Conservation (phyloP, 2,797 vertebrate species). For the Aulostomus chinensis region DNA sequence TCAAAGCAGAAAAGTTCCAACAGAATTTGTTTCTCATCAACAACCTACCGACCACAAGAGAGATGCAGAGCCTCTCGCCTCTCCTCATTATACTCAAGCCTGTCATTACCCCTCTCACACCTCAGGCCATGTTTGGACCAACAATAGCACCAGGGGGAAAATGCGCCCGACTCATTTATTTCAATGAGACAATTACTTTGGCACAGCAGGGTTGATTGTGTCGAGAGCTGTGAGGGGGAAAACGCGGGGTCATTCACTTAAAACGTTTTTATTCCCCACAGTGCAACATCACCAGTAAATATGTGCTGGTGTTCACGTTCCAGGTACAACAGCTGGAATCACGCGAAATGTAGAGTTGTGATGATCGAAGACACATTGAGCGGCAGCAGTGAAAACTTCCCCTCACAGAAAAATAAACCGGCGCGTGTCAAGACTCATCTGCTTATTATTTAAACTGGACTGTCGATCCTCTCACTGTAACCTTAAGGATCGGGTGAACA, state of each 20-base stretch:
- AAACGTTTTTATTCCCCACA: constrained; percentile 11
- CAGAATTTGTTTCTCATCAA: constrained; percentile 29
- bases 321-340: not conserved
- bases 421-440: not conserved
- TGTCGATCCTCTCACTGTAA: no score
- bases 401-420: not conserved
- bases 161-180: constrained; percentile 48
- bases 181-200: constrained; percentile 32
- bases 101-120: constrained; percentile 33
- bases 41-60: constrained; percentile 35
- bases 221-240: constrained; percentile 1
- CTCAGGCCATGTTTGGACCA: constrained; percentile 27
- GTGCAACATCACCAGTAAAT: constrained; percentile 1
- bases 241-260: constrained; percentile 6
- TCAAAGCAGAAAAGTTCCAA: not conserved
- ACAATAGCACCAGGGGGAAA: constrained; percentile 39
- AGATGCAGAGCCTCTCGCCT: constrained; percentile 14
- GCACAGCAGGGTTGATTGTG: constrained; percentile 13
- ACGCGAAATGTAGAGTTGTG: not conserved
- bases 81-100: constrained; percentile 3
- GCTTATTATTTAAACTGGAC: not conserved
- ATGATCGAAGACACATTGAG: no score
- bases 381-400: no score
- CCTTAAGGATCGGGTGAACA: no score
- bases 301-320: not conserved